Conservation (phyloP, 2,888 invertebrate genomes). For the Stenchaetothrips biformis region DNA sequence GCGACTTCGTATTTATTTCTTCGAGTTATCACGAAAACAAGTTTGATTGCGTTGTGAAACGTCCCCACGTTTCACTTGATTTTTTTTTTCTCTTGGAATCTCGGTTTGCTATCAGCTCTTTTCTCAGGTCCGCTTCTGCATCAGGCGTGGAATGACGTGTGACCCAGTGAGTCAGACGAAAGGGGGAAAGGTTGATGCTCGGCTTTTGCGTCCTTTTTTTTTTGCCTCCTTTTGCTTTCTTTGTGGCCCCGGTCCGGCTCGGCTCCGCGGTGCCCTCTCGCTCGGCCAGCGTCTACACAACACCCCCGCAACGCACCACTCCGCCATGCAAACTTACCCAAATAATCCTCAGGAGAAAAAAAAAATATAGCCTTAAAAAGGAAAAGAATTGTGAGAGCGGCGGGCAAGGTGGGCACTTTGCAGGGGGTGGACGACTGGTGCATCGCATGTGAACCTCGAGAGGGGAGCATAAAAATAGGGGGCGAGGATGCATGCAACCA, state of each 20-base stretch:
- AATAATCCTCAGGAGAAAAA: neutral
- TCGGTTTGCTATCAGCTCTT: neutral
- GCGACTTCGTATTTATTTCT: too few species aligned
- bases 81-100: too few species aligned
- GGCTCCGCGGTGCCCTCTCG: neutral
- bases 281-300: too few species aligned
- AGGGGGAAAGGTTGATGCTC: neutral
- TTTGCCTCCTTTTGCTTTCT: neutral
- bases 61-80: too few species aligned
- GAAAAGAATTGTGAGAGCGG: neutral
- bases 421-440: too few species aligned
- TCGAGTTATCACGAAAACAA: too few species aligned
- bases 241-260: neutral
- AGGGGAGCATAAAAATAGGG: too few species aligned
- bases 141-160: neutral
- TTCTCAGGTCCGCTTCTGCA: neutral
- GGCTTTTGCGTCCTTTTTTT: neutral
- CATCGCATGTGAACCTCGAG: too few species aligned
- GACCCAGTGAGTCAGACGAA: neutral
- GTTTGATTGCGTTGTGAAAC: too few species aligned
- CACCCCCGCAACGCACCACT: slow-evolving; percentile 4
- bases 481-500: too few species aligned
- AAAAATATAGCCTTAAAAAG: neutral
- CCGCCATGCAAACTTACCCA: slow-evolving; percentile 13
- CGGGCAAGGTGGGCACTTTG: too few species aligned